Percentiles rank a stretch among this genome's conserved stretches.
phyloP scores from a whole-genome alignment of 2,113 vertebrate species.

The Aix galericulata region DNA sequence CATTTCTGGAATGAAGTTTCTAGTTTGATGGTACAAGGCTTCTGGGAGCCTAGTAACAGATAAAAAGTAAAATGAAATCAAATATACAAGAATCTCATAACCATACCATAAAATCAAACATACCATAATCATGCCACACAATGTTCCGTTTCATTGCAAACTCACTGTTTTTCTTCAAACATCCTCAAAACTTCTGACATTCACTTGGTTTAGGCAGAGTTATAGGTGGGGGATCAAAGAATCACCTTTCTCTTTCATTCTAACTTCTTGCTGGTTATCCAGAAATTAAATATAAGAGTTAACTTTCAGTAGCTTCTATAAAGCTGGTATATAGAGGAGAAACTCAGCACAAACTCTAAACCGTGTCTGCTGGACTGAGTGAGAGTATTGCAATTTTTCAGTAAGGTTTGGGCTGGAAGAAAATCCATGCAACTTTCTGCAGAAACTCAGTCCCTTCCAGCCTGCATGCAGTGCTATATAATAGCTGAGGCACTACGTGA shows the following conservation, averaged over 20 bases:
- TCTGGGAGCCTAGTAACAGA: background rate
- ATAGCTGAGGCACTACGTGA: background rate
- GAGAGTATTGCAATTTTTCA: accelerated
- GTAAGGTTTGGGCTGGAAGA: background rate
- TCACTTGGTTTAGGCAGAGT: background rate
- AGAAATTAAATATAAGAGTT: background rate
- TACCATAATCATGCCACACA: accelerated
- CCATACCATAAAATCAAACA: too few relatives aligned
- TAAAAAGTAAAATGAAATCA: too few relatives aligned
- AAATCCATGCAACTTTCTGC: background rate
- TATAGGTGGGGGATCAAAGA: background rate
- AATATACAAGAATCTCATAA: too few relatives aligned
- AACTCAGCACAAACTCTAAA: background rate
- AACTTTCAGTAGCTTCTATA: background rate
- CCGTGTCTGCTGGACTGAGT: background rate
- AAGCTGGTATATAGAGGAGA: background rate
- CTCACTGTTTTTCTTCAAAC: background rate
- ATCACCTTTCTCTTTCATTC: background rate
- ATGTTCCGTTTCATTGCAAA: background rate
- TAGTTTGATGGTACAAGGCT: background rate
- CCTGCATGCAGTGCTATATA: too few relatives aligned
- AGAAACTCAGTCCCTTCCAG: background rate
- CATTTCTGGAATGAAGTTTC: background rate
- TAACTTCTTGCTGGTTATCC: background rate
- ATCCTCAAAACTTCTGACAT: background rate